phyloP scores from a whole-genome alignment of 1,140 invertebrate genomes.

The Dendrolimus kikuchii region DNA sequence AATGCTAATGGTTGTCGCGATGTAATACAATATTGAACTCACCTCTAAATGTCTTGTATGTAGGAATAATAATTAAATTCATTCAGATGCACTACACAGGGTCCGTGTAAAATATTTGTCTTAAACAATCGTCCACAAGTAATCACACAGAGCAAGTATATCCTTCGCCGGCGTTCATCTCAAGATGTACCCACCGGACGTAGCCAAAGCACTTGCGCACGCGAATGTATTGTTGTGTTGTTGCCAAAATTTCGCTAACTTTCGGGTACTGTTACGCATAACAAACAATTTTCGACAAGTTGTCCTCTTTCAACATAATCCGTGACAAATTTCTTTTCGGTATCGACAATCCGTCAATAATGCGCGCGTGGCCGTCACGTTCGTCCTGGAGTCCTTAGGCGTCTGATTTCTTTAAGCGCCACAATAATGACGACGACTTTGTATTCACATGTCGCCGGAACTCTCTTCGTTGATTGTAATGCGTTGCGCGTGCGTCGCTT shows the following conservation, averaged over 20 bases:
- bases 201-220: slow-evolving; percentile 26
- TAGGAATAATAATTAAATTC: slow-evolving; percentile 2
- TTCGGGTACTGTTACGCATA: slow-evolving; percentile 38
- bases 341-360: slow-evolving; percentile 23
- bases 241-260: slow-evolving; percentile 63
- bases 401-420: slow-evolving; percentile 29
- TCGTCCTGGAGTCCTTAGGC: slow-evolving; percentile 39
- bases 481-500: slow-evolving; percentile 51
- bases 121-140: slow-evolving; percentile 25
- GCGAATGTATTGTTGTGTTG: slow-evolving; percentile 24
- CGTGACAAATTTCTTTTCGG: slow-evolving; percentile 30
- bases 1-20: slow-evolving; percentile 5
- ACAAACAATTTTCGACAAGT: slow-evolving; percentile 33
- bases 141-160: slow-evolving; percentile 34
- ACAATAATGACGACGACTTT: slow-evolving; percentile 39
- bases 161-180: slow-evolving; percentile 42
- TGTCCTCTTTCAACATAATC: slow-evolving; percentile 28
- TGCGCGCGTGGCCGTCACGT: slow-evolving; percentile 22
- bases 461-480: slow-evolving; percentile 65
- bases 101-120: slow-evolving; percentile 12
- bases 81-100: slow-evolving; percentile 23
- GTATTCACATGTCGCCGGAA: slow-evolving; percentile 59
- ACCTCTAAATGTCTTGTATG: too few relatives aligned
- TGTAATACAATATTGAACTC: too few relatives aligned
- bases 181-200: slow-evolving; percentile 31